phyloP scores from a whole-genome alignment of 2,888 invertebrate species.

The Dendrolimus houi region DNA sequence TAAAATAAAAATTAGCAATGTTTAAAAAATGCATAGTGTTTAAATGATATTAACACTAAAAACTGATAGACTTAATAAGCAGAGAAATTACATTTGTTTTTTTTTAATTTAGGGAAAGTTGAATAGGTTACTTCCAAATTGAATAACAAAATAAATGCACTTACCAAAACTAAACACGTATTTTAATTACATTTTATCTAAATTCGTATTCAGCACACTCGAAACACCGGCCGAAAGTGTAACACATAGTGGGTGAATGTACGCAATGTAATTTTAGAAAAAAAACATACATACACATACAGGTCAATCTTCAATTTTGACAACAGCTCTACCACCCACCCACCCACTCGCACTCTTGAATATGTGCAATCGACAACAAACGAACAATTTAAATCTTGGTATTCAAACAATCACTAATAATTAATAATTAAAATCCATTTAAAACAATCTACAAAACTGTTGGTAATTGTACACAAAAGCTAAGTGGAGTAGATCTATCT shows the following conservation, averaged over 20 bases:
- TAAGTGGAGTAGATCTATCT: too few species aligned
- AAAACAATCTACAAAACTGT: too few species aligned
- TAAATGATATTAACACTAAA: not conserved
- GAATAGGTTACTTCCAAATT: not conserved
- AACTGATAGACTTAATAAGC: too few species aligned
- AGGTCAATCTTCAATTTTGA: conserved; percentile 5
- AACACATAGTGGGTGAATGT: conserved; percentile 37
- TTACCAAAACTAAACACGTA: conserved; percentile 1
- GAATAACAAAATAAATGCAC: not conserved
- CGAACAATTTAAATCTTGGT: not conserved
- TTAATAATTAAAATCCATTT: too few species aligned
- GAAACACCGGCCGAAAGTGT: conserved; percentile 27
- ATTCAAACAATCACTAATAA: too few species aligned
- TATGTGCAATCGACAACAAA: not conserved
- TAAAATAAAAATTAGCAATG: too few species aligned
- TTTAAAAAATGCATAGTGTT: not conserved
- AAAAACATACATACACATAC: conserved; percentile 9
- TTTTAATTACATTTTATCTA: conserved; percentile 15
- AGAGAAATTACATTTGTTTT: not conserved
- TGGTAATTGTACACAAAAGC: too few species aligned
- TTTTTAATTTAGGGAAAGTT: not conserved
- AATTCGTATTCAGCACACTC: conserved; percentile 30
- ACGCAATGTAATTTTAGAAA: conserved; percentile 39
- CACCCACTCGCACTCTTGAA: not conserved
- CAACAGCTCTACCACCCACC: conserved; percentile 2